Percentiles rank a stretch among this genome's conserved stretches.
These are phyloP conservation scores for Acrobasis suavella DNA, from an alignment of 2,888 invertebrate genomes.

Conservation along the genomic window DNA sequence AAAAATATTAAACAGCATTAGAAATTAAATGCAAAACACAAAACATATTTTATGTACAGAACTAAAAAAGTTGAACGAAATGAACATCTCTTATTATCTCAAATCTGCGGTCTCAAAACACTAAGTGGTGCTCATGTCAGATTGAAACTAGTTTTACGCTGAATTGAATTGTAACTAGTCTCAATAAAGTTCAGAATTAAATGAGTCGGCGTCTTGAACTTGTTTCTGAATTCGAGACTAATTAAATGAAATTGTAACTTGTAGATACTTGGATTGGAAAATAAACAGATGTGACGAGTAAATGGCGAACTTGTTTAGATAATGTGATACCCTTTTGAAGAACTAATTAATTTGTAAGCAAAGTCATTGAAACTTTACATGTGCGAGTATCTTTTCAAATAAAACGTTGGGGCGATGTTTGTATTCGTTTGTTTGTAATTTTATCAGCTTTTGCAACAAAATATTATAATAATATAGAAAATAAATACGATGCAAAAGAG, in stretches of 20 bases:
- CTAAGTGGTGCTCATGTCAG: constrained; percentile 7
- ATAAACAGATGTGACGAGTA: constrained; percentile 4
- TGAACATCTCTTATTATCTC: neutral
- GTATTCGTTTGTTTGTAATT: too few species aligned
- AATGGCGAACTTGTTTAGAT: neutral
- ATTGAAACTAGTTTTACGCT: constrained; percentile 3
- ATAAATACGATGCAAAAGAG: too few species aligned
- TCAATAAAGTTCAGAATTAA: neutral
- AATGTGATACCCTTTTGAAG: constrained; percentile 1
- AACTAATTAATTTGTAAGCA: neutral
- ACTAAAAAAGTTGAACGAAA: neutral
- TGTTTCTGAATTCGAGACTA: neutral
- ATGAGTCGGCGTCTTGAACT: neutral
- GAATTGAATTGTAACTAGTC: constrained; percentile 1
- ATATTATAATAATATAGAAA: too few species aligned
- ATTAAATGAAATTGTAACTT: constrained; percentile 7
- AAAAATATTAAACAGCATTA: too few species aligned
- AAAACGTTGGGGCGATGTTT: neutral
- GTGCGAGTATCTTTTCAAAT: neutral
- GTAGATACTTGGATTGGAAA: constrained; percentile 1
- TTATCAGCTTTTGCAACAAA: too few species aligned
- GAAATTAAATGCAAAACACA: too few species aligned
- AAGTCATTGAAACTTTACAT: neutral
- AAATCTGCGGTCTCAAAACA: neutral
- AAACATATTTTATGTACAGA: too few species aligned